Base-by-base conservation (phyloP, 2,888 invertebrate genomes). In the Blomia tropicalis region DNA sequence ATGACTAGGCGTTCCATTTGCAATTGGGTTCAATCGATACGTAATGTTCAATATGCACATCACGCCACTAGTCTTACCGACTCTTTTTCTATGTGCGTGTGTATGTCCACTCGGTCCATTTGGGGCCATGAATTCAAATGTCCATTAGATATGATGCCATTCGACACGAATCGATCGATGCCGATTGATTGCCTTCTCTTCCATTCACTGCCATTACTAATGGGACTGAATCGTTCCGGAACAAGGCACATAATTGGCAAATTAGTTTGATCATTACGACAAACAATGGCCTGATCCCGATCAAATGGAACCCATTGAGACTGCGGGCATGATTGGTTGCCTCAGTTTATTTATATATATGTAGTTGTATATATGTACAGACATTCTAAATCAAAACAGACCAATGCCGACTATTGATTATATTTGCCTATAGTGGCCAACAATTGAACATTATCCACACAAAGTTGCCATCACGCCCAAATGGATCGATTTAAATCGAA, bases 201-300 rank as follows among this genome's bases (percentile, higher is more conserved):
- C n/a, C n/a, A n/a, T n/a, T n/a, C n/a, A n/a, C n/a, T 47, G 51
- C 51, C 51, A 47, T 11, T 19, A n/a, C 7, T 47, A 47, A 47
- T 47, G 51, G 51, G 7, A n/a, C 51, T n/a, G 7, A 19, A 47
- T 47, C 51, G 51, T n/a, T 47, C 23, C 22, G 14, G 27, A n/a
- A 47, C 51, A 47, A 47, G 27, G 51, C 51, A 47, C 51, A 47
- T 47, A 47, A 47, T 47, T 47, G 51, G 7, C 51, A 47, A 47
- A 47, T 47, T 47, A 47, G 51, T 11, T n/a, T 47, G 51, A 47
- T 47, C 51, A 47, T 47, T 47, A 47, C 5, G 51, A 27, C 51
- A 47, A 47, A 47, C 51, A 47, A 47, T 11, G n/a, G 51, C 23
- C 51, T 47, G 51, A 47, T 47, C 51, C 51, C 51, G 22, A n/a